Conservation (phyloP, 1,140 invertebrate species). For the Meloidogyne exigua region DNA sequence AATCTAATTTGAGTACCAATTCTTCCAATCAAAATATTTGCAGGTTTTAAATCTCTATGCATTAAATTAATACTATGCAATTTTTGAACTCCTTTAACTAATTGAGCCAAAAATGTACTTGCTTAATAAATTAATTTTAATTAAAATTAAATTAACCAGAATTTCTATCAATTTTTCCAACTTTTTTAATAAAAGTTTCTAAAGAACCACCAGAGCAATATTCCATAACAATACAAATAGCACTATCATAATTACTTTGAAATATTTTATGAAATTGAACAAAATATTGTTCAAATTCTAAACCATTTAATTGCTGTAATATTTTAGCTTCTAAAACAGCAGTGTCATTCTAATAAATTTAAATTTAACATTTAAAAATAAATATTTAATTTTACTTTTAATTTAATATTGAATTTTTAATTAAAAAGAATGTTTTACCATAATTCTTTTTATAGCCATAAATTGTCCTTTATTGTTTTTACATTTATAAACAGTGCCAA, state of each 20-base stretch:
- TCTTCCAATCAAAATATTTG: not conserved
- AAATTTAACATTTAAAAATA: no score
- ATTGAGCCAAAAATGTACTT: not conserved
- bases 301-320: not conserved
- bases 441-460: not conserved
- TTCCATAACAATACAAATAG: slow-evolving; percentile 5
- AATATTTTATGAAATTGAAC: not conserved
- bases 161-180: slow-evolving; percentile 1
- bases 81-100: slow-evolving; percentile 5
- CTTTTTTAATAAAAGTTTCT: not conserved
- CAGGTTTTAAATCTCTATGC: not conserved
- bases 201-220: slow-evolving; percentile 2
- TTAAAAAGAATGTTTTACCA: not conserved
- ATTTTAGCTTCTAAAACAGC: not conserved
- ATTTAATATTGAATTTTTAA: no score
- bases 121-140: not conserved
- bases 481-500: slow-evolving; percentile 1
- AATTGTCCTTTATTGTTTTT: not conserved
- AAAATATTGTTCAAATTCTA: not conserved
- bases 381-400: no score
- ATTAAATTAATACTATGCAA: not conserved
- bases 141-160: not conserved
- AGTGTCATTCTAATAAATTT: not conserved
- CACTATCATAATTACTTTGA: not conserved
- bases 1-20: not conserved